Base-by-base conservation (phyloP, 2,797 vertebrate genomes). In the Etheostoma perlongum region DNA sequence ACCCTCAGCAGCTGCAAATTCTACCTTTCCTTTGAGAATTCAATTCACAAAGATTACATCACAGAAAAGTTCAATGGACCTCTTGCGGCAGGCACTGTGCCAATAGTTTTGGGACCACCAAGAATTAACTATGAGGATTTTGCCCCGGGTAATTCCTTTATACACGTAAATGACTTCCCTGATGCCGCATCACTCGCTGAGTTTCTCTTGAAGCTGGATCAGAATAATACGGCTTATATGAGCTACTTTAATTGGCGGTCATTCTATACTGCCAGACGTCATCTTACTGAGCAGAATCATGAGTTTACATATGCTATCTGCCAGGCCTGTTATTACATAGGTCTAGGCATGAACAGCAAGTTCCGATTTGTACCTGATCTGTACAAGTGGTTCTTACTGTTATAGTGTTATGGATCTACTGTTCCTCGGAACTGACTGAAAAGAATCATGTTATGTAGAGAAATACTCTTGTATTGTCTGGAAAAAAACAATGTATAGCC, bases 1-100 rank as follows among this genome's bases (percentile, higher is more conserved):
- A 96, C 95, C 21, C 93, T 98, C 79, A 94, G 96, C 52, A 92
- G 93, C 46, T 98, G 97, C 85, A 98, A 97, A 86, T 98, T 97
- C 86, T 97, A 97, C 72, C 95, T 98, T 73, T 95, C 97, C 11
- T 98, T 97, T 83, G 97, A 98, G 92, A 96, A 96, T 77, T 97
- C 96, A 51, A 92, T 96, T 71, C 92, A 97, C 87, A 96, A 91
- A 91, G 97, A 98, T 91, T 97, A 97, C 74, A 96, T 98, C 74
- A 97, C 96, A 4, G 96, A 98, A 83, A 96, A 95, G 86, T 93
- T 97, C 63, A 96, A 96, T 57, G 96, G 96, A 75, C 95, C 96
- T 65, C 93, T 97, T 21, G 84, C 93, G 44, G 95, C 19, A 0
- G 96, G 96, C 49, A 95, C 96, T 15, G 96, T 97, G 51, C 97